Evolutionary conservation across 2,113 vertebrate species (phyloP), one percentile per base, ranked within the genome.

Genomic region (Eulemur rufifrons): DNA sequence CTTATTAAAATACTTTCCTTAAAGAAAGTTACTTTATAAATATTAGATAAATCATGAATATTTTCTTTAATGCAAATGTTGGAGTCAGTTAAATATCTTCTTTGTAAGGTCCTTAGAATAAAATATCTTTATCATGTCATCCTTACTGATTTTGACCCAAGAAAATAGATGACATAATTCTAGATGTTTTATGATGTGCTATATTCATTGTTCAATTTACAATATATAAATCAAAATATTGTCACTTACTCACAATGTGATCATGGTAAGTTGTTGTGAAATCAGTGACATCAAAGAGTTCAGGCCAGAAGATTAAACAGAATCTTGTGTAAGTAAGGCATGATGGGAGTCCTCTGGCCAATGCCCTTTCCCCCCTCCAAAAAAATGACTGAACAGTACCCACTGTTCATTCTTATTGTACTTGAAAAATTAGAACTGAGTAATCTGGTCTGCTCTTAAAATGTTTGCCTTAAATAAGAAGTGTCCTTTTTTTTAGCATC

Each of bases 161-260:
- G 84, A 84, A 86, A 82, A 97, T 77, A 13, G n/a, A 82, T 97
- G 92, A 88, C 27, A 96, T 92, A 94, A 80, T 94, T 96, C 61
- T 95, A 91, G 42, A 80, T 96, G 45, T 89, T 95, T 97, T 95
- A 95, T 92, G 39, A 94, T 78, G 1, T 89, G 23, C 29, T 45
- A 50, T 54, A 87, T 34, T 85, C 76, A 94, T 88, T 78, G 39
- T 91, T 94, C 50, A 42, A 69, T 59, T 91, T 86, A 77, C 25
- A 78, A 54, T 88, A 77, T 76, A 93, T 97, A 96, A 95, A 94
- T 95, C 88, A 95, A 66, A 73, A 95, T 86, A 54, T 64, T 94
- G 64, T 21, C 85, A 83, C 4, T 96, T 97, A 92, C 84, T 96
- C 71, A 96, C 37, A 91, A 93, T 78, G 71, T 78, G 47, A 84